A percentile compares a stretch with the other conserved stretches of the same genome.
Conservation (phyloP, 2,113 vertebrate genomes). For the Channa maculata region DNA sequence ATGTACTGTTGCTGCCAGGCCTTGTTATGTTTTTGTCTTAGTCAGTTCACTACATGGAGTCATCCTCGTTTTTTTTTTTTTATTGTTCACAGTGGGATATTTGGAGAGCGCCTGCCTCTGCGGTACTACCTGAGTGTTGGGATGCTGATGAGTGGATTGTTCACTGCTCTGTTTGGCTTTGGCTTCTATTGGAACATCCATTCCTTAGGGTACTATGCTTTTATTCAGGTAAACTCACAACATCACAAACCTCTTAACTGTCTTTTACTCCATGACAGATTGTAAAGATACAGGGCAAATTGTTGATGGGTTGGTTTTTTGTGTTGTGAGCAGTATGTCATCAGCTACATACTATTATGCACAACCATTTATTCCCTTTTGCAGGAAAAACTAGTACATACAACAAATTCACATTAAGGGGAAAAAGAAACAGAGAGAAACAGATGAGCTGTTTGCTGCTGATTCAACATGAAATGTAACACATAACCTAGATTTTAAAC, state of each 20-base stretch:
- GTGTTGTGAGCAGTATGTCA: neutral
- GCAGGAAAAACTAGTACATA: neutral
- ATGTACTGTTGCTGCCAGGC: slow-evolving; percentile 3
- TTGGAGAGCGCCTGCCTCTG: slow-evolving; percentile 95
- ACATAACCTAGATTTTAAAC: neutral
- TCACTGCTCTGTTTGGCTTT: slow-evolving; percentile 91
- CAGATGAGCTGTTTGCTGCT: slow-evolving; percentile 15
- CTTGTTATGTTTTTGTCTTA: neutral
- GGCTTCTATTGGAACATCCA: slow-evolving; percentile 96
- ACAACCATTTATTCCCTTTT: neutral
- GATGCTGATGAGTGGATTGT: slow-evolving; percentile 93
- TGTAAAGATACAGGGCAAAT: neutral
- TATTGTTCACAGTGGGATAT: slow-evolving; percentile 87
- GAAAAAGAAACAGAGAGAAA: slow-evolving; percentile 4
- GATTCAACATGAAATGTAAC: neutral
- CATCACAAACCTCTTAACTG: neutral
- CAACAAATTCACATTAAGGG: neutral
- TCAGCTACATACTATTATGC: no score
- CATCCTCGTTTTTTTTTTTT: neutral
- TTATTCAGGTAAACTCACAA: slow-evolving; percentile 87
- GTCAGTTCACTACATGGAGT: neutral
- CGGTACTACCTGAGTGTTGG: slow-evolving; percentile 92
- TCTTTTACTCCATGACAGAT: neutral
- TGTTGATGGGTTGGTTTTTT: no score
- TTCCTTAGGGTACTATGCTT: slow-evolving; percentile 89